Percentiles rank a stretch among this genome's conserved stretches.
Conservation (phyloP, 2,888 invertebrate species). For the Agriotes lineatus region DNA sequence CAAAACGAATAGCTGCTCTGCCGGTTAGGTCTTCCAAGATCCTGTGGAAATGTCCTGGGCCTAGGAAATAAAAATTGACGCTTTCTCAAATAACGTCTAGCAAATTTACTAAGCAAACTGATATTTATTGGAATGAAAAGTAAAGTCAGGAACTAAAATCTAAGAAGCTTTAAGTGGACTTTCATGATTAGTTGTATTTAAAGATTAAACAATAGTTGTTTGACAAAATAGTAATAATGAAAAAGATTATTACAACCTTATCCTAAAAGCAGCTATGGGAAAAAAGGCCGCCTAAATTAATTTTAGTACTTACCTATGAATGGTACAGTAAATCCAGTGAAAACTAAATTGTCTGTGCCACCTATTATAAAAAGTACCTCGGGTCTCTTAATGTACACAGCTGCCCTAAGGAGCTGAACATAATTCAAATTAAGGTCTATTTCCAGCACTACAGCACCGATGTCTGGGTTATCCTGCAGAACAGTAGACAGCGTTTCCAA, state of each 20-base stretch:
- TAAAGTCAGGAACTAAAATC: no score
- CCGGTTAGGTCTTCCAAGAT: constrained; percentile 64
- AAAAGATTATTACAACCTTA: no score
- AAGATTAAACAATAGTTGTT: no score
- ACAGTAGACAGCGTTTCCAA: not conserved
- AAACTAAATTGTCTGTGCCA: constrained; percentile 66
- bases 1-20: constrained; percentile 65
- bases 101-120: no score
- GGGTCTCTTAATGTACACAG: constrained; percentile 66
- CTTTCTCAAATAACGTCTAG: no score
- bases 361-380: constrained; percentile 70
- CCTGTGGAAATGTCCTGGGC: constrained; percentile 47
- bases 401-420: constrained; percentile 68
- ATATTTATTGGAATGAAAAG: no score
- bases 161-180: no score
- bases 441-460: constrained; percentile 73
- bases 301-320: constrained; percentile 65
- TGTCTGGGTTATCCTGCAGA: constrained; percentile 63
- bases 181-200: no score
- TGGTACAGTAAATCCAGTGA: constrained; percentile 59
- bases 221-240: no score
- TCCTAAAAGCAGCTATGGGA: no score
- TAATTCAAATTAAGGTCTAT: constrained; percentile 68
- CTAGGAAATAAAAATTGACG: not conserved
- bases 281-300: no score